Evolutionary conservation across 2,113 vertebrate genomes (phyloP), one percentile per base, ranked within the genome.

Genomic region (Columba janthina): DNA sequence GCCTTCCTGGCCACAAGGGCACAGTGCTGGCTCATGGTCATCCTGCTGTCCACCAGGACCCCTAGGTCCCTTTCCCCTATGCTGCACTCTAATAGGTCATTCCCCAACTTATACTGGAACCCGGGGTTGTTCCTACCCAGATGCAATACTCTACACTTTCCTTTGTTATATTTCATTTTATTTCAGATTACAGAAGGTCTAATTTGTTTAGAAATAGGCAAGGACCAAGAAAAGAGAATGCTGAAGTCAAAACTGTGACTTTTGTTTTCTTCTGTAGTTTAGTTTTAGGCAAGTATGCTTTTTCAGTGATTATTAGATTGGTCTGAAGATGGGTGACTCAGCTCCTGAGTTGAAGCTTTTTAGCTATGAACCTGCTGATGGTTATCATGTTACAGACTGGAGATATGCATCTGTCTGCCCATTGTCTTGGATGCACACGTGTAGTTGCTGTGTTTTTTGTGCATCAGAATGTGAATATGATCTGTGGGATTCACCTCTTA

Each of bases 391-490:
- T 18, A 5, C 2, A 9, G 32, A 31, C 4, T 4, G 56, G 48
- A 62, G 15, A 10, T 10, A 31, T 9, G 26, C 7, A 16, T 11
- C 7, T 19, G 1, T 48, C 10, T 14, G 58, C 21, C 6, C 21
- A 21, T 38, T n/a, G 44, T 24, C 24, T 40, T 15, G 42, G 19
- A 3, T 5, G 25, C 58, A 6, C 0, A 3, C 25, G 31, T 36
- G 46, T 29, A 57, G 69, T 11, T 61, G 44, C 51, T 42, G 25
- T 28, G 9, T 3, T 44, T 29, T 62, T 21, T 12, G 51, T 50
- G 34, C 29, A 13, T 24, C 53, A 36, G 50, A 36, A 15, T 4
- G 36, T 17, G 46, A 56, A 22, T 1, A 0, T 24, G 5, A 44
- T 29, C 15, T 20, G 2, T 12, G 32, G 53, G 38, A 34, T 50